A percentile compares a stretch with the other conserved stretches of the same genome.
These are phyloP conservation scores for Neoseiulus cucumeris DNA, from an alignment of 1,140 invertebrate genomes.

Conservation along the genomic window DNA sequence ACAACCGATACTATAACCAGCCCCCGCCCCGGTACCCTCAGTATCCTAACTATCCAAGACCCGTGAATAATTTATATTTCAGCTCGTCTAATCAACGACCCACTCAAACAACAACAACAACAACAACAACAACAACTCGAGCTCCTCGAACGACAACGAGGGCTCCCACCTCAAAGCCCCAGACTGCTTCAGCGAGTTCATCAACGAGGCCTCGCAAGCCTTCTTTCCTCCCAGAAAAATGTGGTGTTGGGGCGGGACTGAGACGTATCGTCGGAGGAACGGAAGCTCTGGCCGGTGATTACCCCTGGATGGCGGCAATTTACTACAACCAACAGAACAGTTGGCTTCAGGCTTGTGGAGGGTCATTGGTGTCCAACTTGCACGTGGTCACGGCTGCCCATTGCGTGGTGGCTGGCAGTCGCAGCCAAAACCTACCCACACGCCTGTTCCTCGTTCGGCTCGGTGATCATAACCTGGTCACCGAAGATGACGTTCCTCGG, in stretches of 20 bases:
- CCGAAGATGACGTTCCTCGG: conserved; percentile 16
- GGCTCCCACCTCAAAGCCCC: background rate
- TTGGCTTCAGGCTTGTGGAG: conserved; percentile 49
- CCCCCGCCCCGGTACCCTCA: background rate
- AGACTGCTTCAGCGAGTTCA: no score
- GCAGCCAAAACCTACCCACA: background rate
- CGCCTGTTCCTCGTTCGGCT: conserved; percentile 20
- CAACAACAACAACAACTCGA: background rate
- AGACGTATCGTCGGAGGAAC: conserved; percentile 18
- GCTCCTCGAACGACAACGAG: background rate
- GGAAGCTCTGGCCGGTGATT: conserved; percentile 15
- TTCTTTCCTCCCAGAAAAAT: background rate
- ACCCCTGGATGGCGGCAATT: conserved; percentile 26
- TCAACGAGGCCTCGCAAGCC: background rate
- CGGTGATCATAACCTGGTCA: conserved; percentile 24
- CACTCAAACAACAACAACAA: background rate
- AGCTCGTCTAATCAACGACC: background rate
- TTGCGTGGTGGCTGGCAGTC: conserved; percentile 44
- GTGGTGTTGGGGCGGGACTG: background rate
- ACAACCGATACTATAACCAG: background rate
- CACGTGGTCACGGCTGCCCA: conserved; percentile 89
- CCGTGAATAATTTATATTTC: conserved; percentile 6
- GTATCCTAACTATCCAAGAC: background rate
- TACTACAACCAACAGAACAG: conserved; percentile 70
- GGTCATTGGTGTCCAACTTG: conserved; percentile 66